Evolutionary conservation across 2,888 invertebrate species (phyloP).

Genomic region (Athalia circularis): DNA sequence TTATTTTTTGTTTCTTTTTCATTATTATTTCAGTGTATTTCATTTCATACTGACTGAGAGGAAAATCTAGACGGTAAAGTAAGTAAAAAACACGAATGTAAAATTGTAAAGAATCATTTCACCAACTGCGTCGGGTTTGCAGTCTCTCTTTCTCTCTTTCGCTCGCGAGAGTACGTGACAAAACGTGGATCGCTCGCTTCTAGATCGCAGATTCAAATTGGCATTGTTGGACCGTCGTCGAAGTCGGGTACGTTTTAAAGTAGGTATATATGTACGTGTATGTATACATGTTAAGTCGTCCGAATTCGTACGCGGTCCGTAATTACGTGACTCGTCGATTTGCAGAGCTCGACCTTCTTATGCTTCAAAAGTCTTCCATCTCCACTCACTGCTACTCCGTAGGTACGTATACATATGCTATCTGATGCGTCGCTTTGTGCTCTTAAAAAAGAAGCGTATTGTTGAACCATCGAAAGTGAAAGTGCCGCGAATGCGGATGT

Average conservation of each 20-base stretch:
- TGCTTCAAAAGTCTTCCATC: conserved; percentile 45
- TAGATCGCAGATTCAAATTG: conserved; percentile 62
- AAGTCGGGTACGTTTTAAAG: conserved; percentile 62
- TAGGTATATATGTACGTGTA: too few species aligned
- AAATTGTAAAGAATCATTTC: conserved; percentile 61
- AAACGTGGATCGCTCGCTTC: conserved; percentile 51
- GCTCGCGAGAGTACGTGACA: conserved; percentile 45
- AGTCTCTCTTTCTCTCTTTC: conserved; percentile 46
- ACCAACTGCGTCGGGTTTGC: conserved; percentile 54
- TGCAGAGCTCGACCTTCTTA: conserved; percentile 20
- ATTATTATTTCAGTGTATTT: conserved; percentile 54
- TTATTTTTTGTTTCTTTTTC: conserved; percentile 48
- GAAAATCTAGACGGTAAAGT: conserved; percentile 64
- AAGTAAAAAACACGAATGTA: conserved; percentile 67
- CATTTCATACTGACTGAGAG: conserved; percentile 65
- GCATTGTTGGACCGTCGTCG: conserved; percentile 47
- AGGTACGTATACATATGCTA: background rate
- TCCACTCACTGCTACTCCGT: background rate
- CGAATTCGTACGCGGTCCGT: conserved; percentile 64
- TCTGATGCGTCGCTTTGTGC: background rate
- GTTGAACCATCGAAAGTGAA: conserved; percentile 18
- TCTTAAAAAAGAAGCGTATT: background rate
- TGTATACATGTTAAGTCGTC: conserved; percentile 49
- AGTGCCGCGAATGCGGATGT: background rate
- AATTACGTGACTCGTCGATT: conserved; percentile 35